Evolutionary conservation across 1,140 invertebrate species (phyloP), one percentile per base, ranked within the genome.

Genomic region (Harpegnathos saltator): DNA sequence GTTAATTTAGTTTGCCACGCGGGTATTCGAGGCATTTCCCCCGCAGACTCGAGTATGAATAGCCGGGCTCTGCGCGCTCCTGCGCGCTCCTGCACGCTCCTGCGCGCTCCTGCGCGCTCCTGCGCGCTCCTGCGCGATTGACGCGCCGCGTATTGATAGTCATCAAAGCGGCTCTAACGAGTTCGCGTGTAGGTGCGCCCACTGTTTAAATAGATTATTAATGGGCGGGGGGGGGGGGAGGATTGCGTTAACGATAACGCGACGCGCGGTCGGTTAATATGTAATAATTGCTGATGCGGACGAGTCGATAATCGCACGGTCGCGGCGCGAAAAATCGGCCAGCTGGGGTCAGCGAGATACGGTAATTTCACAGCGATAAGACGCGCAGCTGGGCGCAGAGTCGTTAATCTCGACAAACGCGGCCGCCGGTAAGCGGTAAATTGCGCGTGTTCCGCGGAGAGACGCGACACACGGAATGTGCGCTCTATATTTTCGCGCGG

Each of bases 1-100:
- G 66, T 84, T 87, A 86, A 87, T 80, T 74, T 65, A 63, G 58
- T 56, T 71, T 62, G 56, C 12, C 54, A n/a, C 54, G 58, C 48
- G 52, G 73, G 62, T 65, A 80, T 80, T 38, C 54, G 52, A 71
- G 65, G 52, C 58, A 80, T 80, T 80, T 71, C 65, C 33, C 69
- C 22, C 65, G 65, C 75, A 58, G 56, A 69, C 22, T 14, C 22
- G 52, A n/a, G 12, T n/a, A 44, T n/a, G 73, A 65, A 77, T 77
- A 54, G 26, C 19, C 48, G 73, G 62, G 50, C 38, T 52, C 14
- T 38, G 62, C 14, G 33, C n/a, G n/a, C n/a, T n/a, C n/a, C n/a
- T n/a, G n/a, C n/a, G n/a, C n/a, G n/a, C n/a, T n/a, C n/a, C n/a
- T n/a, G n/a, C n/a, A n/a, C n/a, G n/a, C n/a, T n/a, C n/a, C n/a